phyloP scores from a whole-genome alignment of 2,113 vertebrate species.

The Rhineura floridana region DNA sequence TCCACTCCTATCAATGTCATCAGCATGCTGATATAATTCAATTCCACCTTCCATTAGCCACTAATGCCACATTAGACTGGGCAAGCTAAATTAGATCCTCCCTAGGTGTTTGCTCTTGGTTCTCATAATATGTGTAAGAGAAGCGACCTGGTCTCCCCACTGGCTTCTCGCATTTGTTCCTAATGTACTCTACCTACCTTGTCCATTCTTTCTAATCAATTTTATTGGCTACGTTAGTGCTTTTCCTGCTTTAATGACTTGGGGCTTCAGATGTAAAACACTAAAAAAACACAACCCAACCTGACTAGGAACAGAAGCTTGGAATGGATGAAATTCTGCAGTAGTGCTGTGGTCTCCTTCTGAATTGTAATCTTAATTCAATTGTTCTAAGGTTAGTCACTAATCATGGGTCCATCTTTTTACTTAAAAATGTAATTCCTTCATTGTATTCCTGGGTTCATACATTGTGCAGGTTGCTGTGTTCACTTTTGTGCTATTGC shows the following conservation, averaged over 20 bases:
- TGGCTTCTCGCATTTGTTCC: conserved; percentile 48
- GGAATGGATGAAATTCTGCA: conserved; percentile 23
- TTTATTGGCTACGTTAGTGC: conserved; percentile 39
- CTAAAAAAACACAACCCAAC: conserved; percentile 7
- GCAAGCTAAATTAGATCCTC: conserved; percentile 46
- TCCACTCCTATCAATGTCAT: conserved; percentile 49
- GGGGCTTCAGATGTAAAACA: conserved; percentile 29
- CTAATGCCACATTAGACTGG: conserved; percentile 51
- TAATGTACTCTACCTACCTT: conserved; percentile 56
- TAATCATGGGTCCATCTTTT: not conserved
- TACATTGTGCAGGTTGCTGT: conserved; percentile 25
- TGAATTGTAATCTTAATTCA: conserved; percentile 12
- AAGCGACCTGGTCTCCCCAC: conserved; percentile 46
- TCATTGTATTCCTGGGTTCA: conserved; percentile 12
- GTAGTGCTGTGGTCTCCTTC: not conserved
- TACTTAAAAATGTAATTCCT: conserved; percentile 8
- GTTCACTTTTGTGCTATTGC: conserved; percentile 29
- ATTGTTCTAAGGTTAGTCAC: conserved; percentile 11
- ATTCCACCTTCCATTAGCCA: conserved; percentile 37
- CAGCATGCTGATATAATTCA: conserved; percentile 53
- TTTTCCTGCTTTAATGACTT: conserved; percentile 31
- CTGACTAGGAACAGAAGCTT: conserved; percentile 39
- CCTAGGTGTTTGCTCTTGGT: conserved; percentile 45
- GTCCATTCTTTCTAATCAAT: conserved; percentile 40
- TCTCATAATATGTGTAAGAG: conserved; percentile 42